Percentiles rank a stretch among this genome's conserved stretches.
These are phyloP conservation scores for Bettongia penicillata DNA, from an alignment of 2,113 vertebrate species.

Conservation along the genomic window DNA sequence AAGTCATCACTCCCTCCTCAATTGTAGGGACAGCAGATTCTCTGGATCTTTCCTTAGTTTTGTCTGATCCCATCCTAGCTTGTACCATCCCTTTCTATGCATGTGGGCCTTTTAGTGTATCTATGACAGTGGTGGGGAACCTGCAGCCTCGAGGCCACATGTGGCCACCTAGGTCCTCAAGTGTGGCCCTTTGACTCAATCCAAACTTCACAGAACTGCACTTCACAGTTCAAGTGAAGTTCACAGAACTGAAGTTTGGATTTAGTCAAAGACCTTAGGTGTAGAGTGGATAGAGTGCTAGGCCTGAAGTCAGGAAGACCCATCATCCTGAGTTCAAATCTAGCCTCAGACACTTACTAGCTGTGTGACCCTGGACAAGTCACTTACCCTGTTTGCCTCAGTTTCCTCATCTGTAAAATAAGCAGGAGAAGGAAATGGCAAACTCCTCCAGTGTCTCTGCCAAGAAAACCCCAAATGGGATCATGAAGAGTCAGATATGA, in stretches of 20 bases:
- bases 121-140: not conserved
- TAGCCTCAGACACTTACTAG: not conserved
- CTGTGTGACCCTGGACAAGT: not conserved
- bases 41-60: not conserved
- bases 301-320: too few species aligned
- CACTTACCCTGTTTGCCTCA: not conserved
- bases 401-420: not conserved
- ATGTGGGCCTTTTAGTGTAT: not conserved
- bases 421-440: not conserved
- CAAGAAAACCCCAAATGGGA: not conserved
- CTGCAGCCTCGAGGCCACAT: too few species aligned
- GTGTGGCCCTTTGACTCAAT: too few species aligned
- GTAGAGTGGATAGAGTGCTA: not conserved
- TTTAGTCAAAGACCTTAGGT: too few species aligned
- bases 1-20: not conserved
- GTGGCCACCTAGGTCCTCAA: too few species aligned
- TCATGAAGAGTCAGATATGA: not conserved
- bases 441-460: not conserved
- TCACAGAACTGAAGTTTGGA: too few species aligned
- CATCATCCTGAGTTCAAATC: not conserved
- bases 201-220: too few species aligned
- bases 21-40: not conserved
- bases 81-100: not conserved
- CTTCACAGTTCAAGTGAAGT: too few species aligned
- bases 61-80: not conserved